Conservation (phyloP, 2,797 vertebrate species). For the Onychomys torridus region DNA sequence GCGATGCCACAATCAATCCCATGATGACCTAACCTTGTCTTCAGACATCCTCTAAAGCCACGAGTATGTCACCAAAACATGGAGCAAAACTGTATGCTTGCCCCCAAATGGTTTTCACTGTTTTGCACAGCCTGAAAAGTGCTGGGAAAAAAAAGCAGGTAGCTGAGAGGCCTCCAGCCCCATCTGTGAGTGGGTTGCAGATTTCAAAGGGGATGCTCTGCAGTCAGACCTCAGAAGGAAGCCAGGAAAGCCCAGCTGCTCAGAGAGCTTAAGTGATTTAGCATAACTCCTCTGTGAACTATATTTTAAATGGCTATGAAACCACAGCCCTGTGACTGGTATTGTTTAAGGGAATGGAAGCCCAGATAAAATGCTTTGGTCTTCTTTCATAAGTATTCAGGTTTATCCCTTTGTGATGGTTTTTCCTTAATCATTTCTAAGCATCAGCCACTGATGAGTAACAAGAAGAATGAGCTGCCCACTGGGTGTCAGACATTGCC, state of each 20-base stretch:
- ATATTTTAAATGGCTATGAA: slow-evolving; percentile 80
- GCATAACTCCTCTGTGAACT: slow-evolving; percentile 78
- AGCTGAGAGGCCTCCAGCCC: slow-evolving; percentile 35
- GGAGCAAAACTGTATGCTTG: neutral
- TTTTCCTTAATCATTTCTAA: neutral
- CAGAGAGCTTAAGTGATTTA: slow-evolving; percentile 82
- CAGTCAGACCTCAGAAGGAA: slow-evolving; percentile 69
- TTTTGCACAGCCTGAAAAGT: slow-evolving; percentile 22
- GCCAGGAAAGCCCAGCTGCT: slow-evolving; percentile 73
- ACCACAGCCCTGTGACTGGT: slow-evolving; percentile 73
- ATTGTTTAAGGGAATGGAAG: slow-evolving; percentile 73
- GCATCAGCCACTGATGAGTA: slow-evolving; percentile 2
- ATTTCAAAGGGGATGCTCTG: slow-evolving; percentile 75
- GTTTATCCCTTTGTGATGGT: slow-evolving; percentile 31
- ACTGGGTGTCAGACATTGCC: neutral
- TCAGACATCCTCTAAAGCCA: neutral
- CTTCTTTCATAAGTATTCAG: slow-evolving; percentile 73
- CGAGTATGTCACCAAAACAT: neutral
- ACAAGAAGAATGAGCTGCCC: neutral
- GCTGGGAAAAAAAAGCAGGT: slow-evolving; percentile 61
- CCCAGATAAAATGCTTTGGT: slow-evolving; percentile 62
- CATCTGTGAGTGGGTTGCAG: slow-evolving; percentile 35
- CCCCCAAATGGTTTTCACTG: neutral
- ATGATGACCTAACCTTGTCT: neutral
- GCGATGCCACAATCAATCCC: neutral